Base-by-base conservation (phyloP, 1,140 invertebrate species). In the Drosophila trapezifrons region DNA sequence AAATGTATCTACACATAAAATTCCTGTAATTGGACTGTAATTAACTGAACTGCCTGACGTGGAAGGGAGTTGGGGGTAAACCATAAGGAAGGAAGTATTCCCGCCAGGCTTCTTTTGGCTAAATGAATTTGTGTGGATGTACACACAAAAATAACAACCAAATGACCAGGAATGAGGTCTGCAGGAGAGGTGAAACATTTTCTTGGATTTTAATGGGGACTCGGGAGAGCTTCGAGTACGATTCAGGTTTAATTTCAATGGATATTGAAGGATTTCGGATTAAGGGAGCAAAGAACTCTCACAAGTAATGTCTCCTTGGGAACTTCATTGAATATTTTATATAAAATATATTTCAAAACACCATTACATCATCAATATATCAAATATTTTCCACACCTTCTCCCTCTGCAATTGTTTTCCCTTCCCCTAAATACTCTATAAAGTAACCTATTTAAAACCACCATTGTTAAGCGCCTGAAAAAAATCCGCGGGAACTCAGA, bases 1-100 rank as follows among this genome's bases (percentile, higher is more conserved):
- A 25, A 57, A 60, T 66, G 45, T 75, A 74, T 63, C 35, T 49
- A 57, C 55, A 76, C 51, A 76, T 60, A 77, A 78, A 77, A 70
- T 62, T 77, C 38, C 43, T 70, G 64, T 78, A 78, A 78, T 78
- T 77, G 74, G 74, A 62, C 65, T 54, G 64, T 78, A 78, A 78
- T 78, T 77, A 78, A 59, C 49, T 69, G 47, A 60, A 65, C 60
- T 63, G 64, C 57, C 64, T 62, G 49, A 46, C 52, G 43, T 17
- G 32, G n/a, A 12, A 29, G 20, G 3, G 22, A 27, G 45, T 17
- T 27, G 54, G 63, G 10, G 42, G n/a, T n/a, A n/a, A n/a, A n/a
- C n/a, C 17, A 18, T 2, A 37, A 22, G 15, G 32, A 45, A 47
- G 47, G 25, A 54, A 62, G 46, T 37, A 51, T 58, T 76, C 35